phyloP scores from a whole-genome alignment of 2,888 invertebrate species.

The Brenthis daphne region DNA sequence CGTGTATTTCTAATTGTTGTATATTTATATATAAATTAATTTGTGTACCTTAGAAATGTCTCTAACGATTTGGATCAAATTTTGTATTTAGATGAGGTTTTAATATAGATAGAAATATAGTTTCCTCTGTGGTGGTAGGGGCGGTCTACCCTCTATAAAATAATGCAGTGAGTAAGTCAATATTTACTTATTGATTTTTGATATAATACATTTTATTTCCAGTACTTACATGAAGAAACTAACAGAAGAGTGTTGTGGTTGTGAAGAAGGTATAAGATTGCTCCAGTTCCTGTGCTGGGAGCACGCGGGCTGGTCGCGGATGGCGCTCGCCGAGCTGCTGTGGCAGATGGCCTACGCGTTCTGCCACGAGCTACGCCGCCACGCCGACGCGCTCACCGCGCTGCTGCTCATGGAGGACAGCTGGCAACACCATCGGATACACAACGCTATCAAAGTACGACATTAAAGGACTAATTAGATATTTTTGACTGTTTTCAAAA shows the following conservation, averaged over 20 bases:
- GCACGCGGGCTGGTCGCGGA: slow-evolving; percentile 95
- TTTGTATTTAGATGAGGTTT: too few relatives aligned
- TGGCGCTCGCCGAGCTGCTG: slow-evolving; percentile 93
- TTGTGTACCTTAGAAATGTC: too few relatives aligned
- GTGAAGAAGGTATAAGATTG: slow-evolving; percentile 94
- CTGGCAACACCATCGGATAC: slow-evolving; percentile 97
- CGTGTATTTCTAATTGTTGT: too few relatives aligned
- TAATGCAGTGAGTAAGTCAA: neutral
- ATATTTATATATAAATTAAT: too few relatives aligned
- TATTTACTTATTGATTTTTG: neutral
- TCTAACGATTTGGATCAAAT: too few relatives aligned
- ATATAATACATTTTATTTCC: neutral
- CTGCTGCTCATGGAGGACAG: slow-evolving; percentile 96
- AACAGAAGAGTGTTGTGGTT: slow-evolving; percentile 95
- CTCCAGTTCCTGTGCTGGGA: slow-evolving; percentile 98
- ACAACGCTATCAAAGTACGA: slow-evolving; percentile 93
- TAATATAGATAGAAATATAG: too few relatives aligned
- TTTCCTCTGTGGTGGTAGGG: too few relatives aligned
- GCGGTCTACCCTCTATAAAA: too few relatives aligned
- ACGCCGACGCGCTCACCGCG: slow-evolving; percentile 93
- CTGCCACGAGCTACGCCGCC: slow-evolving; percentile 96
- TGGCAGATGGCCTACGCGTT: slow-evolving; percentile 96
- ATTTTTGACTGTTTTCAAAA: neutral
- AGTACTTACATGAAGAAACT: slow-evolving; percentile 93
- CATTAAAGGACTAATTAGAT: neutral